These are phyloP conservation scores for Nestor notabilis DNA, from an alignment of 2,113 vertebrate genomes.

Conservation along the genomic window DNA sequence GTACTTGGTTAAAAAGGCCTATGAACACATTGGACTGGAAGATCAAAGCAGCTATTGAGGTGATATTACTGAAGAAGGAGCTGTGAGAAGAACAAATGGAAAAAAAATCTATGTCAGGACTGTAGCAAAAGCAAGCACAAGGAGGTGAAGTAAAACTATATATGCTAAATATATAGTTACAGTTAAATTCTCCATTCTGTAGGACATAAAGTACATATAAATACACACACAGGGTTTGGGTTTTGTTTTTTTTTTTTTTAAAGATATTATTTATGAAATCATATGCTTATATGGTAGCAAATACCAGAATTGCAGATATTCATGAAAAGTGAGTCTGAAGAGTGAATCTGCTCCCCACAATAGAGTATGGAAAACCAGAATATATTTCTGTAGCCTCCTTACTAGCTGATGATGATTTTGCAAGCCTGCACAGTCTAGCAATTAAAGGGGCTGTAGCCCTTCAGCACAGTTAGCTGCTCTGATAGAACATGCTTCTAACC, in stretches of 20 bases:
- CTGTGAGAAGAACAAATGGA: not conserved
- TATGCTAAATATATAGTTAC: not conserved
- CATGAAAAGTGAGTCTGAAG: not conserved
- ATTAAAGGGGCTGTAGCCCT: not conserved
- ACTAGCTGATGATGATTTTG: not conserved
- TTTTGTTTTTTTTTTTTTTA: not conserved
- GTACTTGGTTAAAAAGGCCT: not conserved
- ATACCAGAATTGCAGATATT: not conserved
- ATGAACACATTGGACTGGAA: not conserved
- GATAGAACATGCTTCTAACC: not conserved
- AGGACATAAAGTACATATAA: not conserved
- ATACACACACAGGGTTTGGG: rapidly evolving
- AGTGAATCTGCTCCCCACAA: not conserved
- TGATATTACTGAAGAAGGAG: not conserved
- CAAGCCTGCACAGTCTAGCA: not conserved
- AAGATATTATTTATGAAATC: not conserved
- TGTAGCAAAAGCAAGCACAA: not conserved
- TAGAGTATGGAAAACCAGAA: not conserved
- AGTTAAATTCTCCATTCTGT: not conserved
- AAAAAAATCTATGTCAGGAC: not conserved
- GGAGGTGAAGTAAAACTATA: not conserved
- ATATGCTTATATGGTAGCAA: not conserved
- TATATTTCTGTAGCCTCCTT: not conserved
- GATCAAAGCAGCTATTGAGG: not conserved
- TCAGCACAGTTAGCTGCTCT: not conserved